Evolutionary conservation across 1,140 invertebrate species (phyloP), one percentile per base, ranked within the genome.

Genomic region (Calephelis virginiensis): DNA sequence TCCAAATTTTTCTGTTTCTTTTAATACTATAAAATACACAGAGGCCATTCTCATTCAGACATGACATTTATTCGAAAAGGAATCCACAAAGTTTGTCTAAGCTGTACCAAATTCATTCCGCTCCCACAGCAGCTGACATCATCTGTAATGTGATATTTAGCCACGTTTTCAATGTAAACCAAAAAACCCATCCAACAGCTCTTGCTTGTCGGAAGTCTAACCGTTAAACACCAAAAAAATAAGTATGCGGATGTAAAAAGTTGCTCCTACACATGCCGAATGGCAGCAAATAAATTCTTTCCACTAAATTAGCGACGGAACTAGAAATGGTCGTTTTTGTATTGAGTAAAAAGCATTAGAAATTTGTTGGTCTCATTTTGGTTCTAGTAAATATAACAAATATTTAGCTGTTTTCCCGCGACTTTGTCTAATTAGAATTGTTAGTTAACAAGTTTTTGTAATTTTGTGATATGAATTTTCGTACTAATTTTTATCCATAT

Each of bases 151-250:
- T 53, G 28, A 53, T 53, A 53, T 53, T 53, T 53, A 53, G 50
- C 50, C 8, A 53, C 50, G 50, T 17, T 53, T 17, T 11, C 17
- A 53, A 53, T 28, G 50, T 53, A 53, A 53, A 14, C 28, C 17
- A 53, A 53, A 53, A 53, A 53, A 53, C 50, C 13, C 17, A 53
- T 12, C 50, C 50, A 37, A 53, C 50, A 53, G 50, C 50, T 53
- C 9, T 53, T 6, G 50, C 50, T 56, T 10, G 50, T 56, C 50
- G 50, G 50, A 56, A 56, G 50, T 56, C 50, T 56, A 17, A 56
- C 50, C 50, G 50, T 56, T 56, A 56, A 56, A 56, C 28, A 56
- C 50, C 50, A 56, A 56, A 56, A 56, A 56, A 56, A 56, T 56
- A 28, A 56, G 50, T 56, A 37, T 56, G 50, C 50, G 50, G 50